Conservation (phyloP, 1,140 invertebrate genomes). For the Cyclina sinensis region DNA sequence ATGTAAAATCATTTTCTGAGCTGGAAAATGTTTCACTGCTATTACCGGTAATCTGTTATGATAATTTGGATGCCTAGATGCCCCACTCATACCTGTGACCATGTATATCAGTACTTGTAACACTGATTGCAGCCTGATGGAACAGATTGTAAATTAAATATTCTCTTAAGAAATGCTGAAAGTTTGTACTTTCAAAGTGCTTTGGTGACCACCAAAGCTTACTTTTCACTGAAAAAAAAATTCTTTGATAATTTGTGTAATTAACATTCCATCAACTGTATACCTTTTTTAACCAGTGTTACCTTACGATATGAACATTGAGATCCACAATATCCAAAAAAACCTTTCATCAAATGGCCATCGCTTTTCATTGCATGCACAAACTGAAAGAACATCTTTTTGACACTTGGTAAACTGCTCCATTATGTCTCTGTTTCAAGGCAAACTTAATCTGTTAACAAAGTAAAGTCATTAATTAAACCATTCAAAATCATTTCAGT, state of each 20-base stretch:
- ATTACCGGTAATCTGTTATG: no score
- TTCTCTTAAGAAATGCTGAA: no score
- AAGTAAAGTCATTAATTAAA: constrained; percentile 23
- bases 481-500: neutral
- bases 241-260: constrained; percentile 19
- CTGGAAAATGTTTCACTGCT: no score
- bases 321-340: neutral
- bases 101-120: no score
- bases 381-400: constrained; percentile 23
- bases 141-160: no score
- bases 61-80: no score
- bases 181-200: no score
- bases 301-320: neutral
- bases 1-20: no score
- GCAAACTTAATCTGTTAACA: neutral
- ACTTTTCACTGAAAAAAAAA: neutral
- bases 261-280: constrained; percentile 10
- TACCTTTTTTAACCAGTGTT: constrained; percentile 4
- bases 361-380: neutral
- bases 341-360: constrained; percentile 7
- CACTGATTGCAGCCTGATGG: no score
- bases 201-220: neutral
- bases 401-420: constrained; percentile 8
- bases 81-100: no score
- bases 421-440: constrained; percentile 11